These are phyloP conservation scores for Brachionichthys hirsutus DNA, from an alignment of 2,113 vertebrate genomes.

Conservation along the genomic window DNA sequence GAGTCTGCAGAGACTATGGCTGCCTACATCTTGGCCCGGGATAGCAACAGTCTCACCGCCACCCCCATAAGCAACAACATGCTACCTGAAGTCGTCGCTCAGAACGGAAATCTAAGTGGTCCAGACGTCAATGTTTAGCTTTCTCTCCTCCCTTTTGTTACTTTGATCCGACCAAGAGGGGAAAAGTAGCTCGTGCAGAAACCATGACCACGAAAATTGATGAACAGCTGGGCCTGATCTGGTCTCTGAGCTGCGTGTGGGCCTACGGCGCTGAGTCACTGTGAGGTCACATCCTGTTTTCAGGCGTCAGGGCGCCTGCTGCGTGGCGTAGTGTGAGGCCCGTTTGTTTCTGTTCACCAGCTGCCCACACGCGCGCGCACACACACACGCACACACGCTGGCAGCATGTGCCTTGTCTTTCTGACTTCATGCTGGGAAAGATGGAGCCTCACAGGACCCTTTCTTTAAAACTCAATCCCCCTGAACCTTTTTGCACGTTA, in stretches of 20 bases:
- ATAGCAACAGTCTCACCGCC: conserved; percentile 67
- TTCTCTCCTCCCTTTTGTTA: conserved; percentile 25
- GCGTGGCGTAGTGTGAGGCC: conserved; percentile 39
- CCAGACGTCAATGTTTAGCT: conserved; percentile 80
- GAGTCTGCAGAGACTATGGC: conserved; percentile 82
- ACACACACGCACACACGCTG: conserved; percentile 10
- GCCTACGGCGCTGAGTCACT: conserved; percentile 68
- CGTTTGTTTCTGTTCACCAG: conserved; percentile 40
- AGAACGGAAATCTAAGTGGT: conserved; percentile 82
- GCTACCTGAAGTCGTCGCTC: conserved; percentile 76
- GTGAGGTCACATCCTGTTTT: no score
- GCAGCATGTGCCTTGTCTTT: conserved; percentile 71
- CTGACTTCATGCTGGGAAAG: conserved; percentile 42
- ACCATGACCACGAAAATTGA: conserved; percentile 36
- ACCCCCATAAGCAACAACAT: conserved; percentile 80
- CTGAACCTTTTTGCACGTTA: conserved; percentile 33
- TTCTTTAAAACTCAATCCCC: conserved; percentile 27
- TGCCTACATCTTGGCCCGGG: conserved; percentile 77
- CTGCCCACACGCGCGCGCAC: conserved; percentile 23
- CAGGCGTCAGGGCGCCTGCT: conserved; percentile 51
- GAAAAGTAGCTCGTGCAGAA: conserved; percentile 43
- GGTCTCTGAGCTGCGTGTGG: conserved; percentile 25
- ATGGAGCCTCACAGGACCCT: conserved; percentile 35
- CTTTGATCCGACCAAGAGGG: conserved; percentile 36
- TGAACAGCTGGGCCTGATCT: conserved; percentile 42